Base-by-base conservation (phyloP, 2,797 vertebrate genomes). In the Meriones psammophilus region DNA sequence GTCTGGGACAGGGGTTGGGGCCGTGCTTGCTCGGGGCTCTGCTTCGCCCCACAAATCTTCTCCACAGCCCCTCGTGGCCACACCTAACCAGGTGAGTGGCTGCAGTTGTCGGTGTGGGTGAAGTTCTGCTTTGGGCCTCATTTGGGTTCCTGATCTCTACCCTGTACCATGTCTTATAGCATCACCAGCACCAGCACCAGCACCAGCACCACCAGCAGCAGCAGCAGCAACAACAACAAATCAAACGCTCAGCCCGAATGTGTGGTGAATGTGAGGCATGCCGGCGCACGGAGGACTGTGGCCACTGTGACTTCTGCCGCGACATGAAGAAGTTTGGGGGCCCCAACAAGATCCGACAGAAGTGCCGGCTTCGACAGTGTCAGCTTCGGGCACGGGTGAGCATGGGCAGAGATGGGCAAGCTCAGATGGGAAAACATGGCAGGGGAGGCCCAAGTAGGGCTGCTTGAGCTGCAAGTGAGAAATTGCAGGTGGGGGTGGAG, bases 291-390 rank as follows among this genome's bases (percentile, higher is more conserved):
- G 99, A 99, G 94, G 99, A 99, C 98, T 99, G 99, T 76, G 99
- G 99, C 0, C 99, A 99, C 87, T 99, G 99, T 92, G 99, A 99
- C 96, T 99, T 99, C 98, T 99, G 99, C 96, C 99, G 99, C 68
- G 99, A 99, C 98, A 99, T 99, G 99, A 99, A 99, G 98, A 99
- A 99, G 74, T 99, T 99, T 26, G 99, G 99, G 28, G 99, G 99
- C 4, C 99, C 99, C 36, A 99, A 99, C 98, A 99, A 99, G 98
- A 99, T 99, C 98, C 98, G 99, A 12, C 99, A 99, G 98, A 99
- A 99, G 98, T 99, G 99, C 89, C 98, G 99, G 36, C 99, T 99
- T 78, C 98, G 99, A 68, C 99, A 99, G 96, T 99, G 99, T 98
- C 99, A 99, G 92, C 99, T 99, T 46, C 99, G 99, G 91, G 99